phyloP scores from a whole-genome alignment of 2,797 vertebrate genomes.

The Onychomys torridus region DNA sequence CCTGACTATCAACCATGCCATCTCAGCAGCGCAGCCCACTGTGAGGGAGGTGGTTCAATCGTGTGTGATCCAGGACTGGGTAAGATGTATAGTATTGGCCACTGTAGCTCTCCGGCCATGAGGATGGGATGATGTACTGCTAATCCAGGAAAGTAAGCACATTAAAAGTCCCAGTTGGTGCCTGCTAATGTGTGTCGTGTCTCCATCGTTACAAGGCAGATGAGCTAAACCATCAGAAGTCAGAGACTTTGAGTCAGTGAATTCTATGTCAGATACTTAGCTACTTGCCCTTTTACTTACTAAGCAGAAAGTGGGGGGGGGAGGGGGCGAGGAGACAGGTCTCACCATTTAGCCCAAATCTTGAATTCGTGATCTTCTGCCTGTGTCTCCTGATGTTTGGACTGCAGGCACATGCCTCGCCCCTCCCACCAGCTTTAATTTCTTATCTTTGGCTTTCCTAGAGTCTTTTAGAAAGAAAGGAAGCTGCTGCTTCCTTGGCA shows the following conservation, averaged over 20 bases:
- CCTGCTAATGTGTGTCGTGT: not conserved
- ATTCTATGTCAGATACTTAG: not conserved
- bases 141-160: not conserved
- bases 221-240: not conserved
- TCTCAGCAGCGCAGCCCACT: not conserved
- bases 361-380: not conserved
- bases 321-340: no score
- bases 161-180: not conserved
- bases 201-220: not conserved
- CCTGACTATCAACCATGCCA: not conserved
- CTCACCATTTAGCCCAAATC: not conserved
- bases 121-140: not conserved
- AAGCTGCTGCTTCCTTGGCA: not conserved
- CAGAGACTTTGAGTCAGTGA: not conserved
- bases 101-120: not conserved
- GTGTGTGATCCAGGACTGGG: not conserved
- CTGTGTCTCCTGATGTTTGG: not conserved
- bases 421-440: not conserved
- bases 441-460: not conserved
- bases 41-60: rapidly evolving
- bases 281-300: not conserved
- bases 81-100: not conserved
- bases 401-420: not conserved
- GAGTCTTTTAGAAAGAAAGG: not conserved
- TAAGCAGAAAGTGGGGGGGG: not conserved